Conservation (phyloP, 2,113 vertebrate genomes). For the Mastomys coucha region DNA sequence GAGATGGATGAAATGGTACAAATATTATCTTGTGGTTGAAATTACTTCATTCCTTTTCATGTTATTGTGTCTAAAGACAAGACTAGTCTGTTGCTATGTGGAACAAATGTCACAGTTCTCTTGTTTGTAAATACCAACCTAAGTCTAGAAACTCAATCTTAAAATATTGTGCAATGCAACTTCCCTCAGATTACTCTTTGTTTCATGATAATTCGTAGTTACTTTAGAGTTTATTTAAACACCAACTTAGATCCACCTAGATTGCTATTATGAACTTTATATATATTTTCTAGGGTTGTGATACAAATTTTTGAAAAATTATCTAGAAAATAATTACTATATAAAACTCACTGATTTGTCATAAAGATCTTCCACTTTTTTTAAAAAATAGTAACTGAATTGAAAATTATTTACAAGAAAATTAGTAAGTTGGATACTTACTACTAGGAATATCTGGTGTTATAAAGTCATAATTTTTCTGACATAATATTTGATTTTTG, state of each 20-base stretch:
- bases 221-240: neutral
- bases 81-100: neutral
- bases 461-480: neutral
- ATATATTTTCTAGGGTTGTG: neutral
- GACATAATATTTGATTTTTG: neutral
- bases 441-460: neutral
- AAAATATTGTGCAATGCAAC: neutral
- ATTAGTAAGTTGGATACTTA: neutral
- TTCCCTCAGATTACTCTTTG: neutral
- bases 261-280: neutral
- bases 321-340: neutral
- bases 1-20: neutral
- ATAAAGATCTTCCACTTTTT: neutral
- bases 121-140: neutral
- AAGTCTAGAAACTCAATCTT: neutral
- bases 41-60: constrained; percentile 11
- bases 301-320: neutral
- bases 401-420: constrained; percentile 21
- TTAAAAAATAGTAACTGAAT: neutral
- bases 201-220: neutral
- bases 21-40: constrained; percentile 13
- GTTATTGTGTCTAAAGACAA: neutral
- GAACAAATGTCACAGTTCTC: neutral
- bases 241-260: neutral
- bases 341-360: neutral